These are phyloP conservation scores for Onchidella celtica DNA, from an alignment of 2,888 invertebrate species.

Conservation along the genomic window DNA sequence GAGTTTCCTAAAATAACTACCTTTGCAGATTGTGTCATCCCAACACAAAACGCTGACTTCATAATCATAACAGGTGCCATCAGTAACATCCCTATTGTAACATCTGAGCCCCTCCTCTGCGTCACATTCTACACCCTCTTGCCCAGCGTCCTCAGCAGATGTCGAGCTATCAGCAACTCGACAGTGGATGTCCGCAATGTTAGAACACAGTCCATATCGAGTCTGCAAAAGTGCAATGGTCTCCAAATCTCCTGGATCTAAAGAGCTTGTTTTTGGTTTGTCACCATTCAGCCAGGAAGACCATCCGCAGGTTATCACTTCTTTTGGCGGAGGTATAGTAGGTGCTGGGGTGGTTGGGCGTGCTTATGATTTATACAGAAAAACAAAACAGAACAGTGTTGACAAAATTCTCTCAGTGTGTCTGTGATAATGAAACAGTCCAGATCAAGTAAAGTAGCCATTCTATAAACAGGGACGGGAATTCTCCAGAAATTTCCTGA, in stretches of 20 bases:
- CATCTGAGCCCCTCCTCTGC: conserved; percentile 69
- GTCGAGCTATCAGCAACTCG: conserved; percentile 63
- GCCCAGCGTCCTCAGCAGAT: conserved; percentile 60
- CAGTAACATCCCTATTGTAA: conserved; percentile 64
- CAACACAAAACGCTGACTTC: conserved; percentile 89
- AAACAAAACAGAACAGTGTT: too few species aligned
- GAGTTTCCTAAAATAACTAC: too few species aligned
- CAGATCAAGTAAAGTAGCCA: too few species aligned
- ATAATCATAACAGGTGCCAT: conserved; percentile 87
- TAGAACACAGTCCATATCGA: conserved; percentile 65
- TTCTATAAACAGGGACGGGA: too few species aligned
- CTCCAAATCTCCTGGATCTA: conserved; percentile 65
- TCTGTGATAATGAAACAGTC: too few species aligned
- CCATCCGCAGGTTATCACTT: conserved; percentile 58
- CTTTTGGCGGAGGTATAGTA: neutral
- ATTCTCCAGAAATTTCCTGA: too few species aligned
- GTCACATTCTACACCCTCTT: conserved; percentile 69
- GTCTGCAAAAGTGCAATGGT: conserved; percentile 57
- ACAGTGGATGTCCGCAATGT: conserved; percentile 65
- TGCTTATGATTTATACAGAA: too few species aligned
- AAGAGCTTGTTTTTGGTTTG: conserved; percentile 55
- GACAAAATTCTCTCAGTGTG: too few species aligned
- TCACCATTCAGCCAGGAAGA: conserved; percentile 69
- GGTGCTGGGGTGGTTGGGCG: neutral
- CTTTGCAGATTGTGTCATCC: conserved; percentile 45